phyloP scores from a whole-genome alignment of 2,888 invertebrate species.

The Hyposoter dolosus region DNA sequence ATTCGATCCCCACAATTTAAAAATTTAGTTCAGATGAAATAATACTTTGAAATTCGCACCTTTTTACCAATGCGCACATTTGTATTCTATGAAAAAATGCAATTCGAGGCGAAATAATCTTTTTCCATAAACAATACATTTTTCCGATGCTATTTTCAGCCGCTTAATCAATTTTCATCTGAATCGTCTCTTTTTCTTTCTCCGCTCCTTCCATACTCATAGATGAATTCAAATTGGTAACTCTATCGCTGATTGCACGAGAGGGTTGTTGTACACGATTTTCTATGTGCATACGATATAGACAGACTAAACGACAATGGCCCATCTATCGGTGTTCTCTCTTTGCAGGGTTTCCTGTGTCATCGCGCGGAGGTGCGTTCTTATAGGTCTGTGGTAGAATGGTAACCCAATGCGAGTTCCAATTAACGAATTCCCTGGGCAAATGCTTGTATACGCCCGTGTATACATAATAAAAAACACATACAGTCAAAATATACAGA shows the following conservation, averaged over 20 bases:
- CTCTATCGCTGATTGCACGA: conserved; percentile 53
- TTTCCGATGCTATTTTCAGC: background rate
- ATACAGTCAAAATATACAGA: background rate
- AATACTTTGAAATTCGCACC: background rate
- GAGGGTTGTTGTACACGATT: conserved; percentile 12
- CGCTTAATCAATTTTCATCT: conserved; percentile 9
- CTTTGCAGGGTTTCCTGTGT: conserved; percentile 47
- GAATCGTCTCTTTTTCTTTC: too few species aligned
- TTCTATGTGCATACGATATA: background rate
- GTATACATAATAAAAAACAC: conserved; percentile 1
- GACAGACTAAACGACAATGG: conserved; percentile 23
- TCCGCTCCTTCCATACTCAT: too few species aligned
- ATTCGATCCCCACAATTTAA: background rate
- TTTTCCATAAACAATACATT: background rate
- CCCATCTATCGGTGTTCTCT: conserved; percentile 32
- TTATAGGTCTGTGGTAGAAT: conserved; percentile 60
- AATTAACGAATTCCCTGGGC: conserved; percentile 65
- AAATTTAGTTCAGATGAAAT: background rate
- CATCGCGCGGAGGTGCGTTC: conserved; percentile 37
- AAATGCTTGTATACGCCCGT: conserved; percentile 50
- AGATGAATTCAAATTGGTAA: conserved; percentile 56
- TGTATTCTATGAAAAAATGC: background rate
- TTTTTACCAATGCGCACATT: background rate
- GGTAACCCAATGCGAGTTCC: conserved; percentile 69
- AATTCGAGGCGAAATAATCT: background rate